phyloP scores from a whole-genome alignment of 2,888 invertebrate genomes.

The Eristalinus aeneus region DNA sequence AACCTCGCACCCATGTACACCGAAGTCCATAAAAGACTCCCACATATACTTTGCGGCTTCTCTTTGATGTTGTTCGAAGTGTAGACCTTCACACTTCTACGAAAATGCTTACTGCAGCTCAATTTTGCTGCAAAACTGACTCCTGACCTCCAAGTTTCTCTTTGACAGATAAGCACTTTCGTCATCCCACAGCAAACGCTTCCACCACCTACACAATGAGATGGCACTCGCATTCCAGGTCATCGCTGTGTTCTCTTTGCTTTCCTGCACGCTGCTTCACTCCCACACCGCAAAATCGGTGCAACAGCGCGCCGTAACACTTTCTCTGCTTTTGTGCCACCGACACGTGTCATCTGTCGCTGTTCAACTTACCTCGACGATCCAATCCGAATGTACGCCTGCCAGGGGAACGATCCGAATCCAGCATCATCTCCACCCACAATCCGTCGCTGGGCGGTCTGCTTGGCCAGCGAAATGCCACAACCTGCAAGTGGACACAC shows the following conservation, averaged over 20 bases:
- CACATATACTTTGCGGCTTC: too few relatives aligned
- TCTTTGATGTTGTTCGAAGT: too few relatives aligned
- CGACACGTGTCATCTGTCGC: slow-evolving; percentile 1
- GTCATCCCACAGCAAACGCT: too few relatives aligned
- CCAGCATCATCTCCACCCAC: slow-evolving; percentile 97
- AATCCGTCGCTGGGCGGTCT: slow-evolving; percentile 93
- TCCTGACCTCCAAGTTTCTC: background rate
- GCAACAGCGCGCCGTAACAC: slow-evolving; percentile 16
- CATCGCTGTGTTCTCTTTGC: background rate
- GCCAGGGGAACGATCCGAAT: slow-evolving; percentile 97
- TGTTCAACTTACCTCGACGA: slow-evolving; percentile 86
- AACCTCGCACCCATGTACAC: too few relatives aligned
- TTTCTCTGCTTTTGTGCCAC: slow-evolving; percentile 31
- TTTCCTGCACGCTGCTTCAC: slow-evolving; percentile 20
- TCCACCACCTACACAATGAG: too few relatives aligned
- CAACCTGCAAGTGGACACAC: slow-evolving; percentile 85
- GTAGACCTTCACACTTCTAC: too few relatives aligned
- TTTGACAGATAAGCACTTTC: background rate
- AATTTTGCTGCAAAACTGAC: background rate
- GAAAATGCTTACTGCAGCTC: background rate
- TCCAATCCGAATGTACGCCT: slow-evolving; percentile 96
- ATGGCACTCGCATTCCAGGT: background rate
- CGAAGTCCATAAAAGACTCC: too few relatives aligned
- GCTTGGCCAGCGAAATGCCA: slow-evolving; percentile 91
- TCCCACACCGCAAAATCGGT: slow-evolving; percentile 31